Evolutionary conservation across 2,888 invertebrate species (phyloP).

Genomic region (Cephus nigrinus): DNA sequence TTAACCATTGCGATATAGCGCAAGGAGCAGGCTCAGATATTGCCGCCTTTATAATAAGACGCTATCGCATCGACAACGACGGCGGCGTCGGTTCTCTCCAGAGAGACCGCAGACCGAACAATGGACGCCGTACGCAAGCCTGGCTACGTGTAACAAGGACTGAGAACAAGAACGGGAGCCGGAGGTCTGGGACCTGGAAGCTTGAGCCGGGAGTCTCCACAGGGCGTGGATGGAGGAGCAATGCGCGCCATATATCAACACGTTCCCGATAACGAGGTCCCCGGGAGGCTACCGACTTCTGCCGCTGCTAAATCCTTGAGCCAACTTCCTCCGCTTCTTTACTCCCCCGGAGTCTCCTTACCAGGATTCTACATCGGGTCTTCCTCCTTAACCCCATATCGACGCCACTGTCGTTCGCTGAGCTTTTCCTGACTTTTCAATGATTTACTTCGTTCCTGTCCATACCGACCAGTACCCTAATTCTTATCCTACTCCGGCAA

Average conservation of each 20-base stretch:
- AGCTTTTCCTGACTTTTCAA: too few relatives aligned
- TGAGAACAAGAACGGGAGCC: conserved; percentile 25
- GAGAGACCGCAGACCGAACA: conserved; percentile 53
- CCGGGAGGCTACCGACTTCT: conserved; percentile 57
- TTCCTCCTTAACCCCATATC: too few relatives aligned
- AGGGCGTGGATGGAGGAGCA: conserved; percentile 51
- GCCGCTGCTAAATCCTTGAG: too few relatives aligned
- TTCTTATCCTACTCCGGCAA: too few relatives aligned
- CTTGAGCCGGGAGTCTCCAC: conserved; percentile 34
- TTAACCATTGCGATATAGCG: too few relatives aligned
- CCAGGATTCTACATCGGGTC: too few relatives aligned
- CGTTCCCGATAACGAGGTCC: conserved; percentile 63
- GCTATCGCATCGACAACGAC: conserved; percentile 54
- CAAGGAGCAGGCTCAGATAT: conserved; percentile 46
- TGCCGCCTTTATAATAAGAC: conserved; percentile 62
- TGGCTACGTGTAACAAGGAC: conserved; percentile 49
- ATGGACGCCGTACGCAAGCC: conserved; percentile 32
- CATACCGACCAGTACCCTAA: too few relatives aligned
- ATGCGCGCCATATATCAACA: conserved; percentile 61
- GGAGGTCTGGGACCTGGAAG: conserved; percentile 7
- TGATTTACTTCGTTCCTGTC: too few relatives aligned
- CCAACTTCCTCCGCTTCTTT: too few relatives aligned
- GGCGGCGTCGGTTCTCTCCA: conserved; percentile 40
- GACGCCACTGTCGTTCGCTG: too few relatives aligned
- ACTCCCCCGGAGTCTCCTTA: too few relatives aligned